These are phyloP conservation scores for Podarcis raffonei DNA, from an alignment of 2,113 vertebrate genomes.

Conservation along the genomic window DNA sequence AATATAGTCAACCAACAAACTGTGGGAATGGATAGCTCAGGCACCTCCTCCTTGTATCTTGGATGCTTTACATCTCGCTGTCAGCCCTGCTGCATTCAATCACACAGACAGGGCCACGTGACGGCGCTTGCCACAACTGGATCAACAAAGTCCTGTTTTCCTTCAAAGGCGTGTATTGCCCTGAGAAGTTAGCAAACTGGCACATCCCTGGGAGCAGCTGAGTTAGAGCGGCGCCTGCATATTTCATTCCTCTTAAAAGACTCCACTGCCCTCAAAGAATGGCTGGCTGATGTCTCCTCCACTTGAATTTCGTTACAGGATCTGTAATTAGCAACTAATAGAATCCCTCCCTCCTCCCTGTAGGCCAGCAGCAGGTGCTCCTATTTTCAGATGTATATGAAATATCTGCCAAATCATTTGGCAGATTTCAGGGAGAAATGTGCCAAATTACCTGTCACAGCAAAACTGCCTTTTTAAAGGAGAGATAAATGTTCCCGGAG, in stretches of 20 bases:
- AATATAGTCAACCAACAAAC: background rate
- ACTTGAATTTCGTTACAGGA: conserved; percentile 40
- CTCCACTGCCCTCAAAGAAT: background rate
- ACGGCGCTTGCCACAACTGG: background rate
- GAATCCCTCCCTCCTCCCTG: conserved; percentile 31
- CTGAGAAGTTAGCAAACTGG: background rate
- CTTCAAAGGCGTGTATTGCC: accelerated
- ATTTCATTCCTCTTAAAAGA: conserved; percentile 26
- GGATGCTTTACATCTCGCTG: accelerated
- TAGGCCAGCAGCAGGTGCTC: conserved; percentile 71
- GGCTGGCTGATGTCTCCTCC: background rate
- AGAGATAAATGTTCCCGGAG: conserved; percentile 50
- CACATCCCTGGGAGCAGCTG: background rate
- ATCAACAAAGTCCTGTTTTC: accelerated
- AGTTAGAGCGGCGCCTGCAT: background rate
- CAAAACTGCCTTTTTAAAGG: conserved; percentile 59
- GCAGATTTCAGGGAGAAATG: conserved; percentile 68
- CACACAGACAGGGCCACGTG: accelerated
- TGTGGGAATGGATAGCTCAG: background rate
- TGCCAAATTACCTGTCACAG: conserved; percentile 77
- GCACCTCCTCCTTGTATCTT: accelerated
- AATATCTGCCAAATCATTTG: conserved; percentile 78
- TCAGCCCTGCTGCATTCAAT: background rate
- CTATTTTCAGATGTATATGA: conserved; percentile 72
- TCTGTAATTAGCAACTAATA: conserved; percentile 62